Conservation (phyloP, 2,797 vertebrate genomes). For the Eospalax fontanierii region DNA sequence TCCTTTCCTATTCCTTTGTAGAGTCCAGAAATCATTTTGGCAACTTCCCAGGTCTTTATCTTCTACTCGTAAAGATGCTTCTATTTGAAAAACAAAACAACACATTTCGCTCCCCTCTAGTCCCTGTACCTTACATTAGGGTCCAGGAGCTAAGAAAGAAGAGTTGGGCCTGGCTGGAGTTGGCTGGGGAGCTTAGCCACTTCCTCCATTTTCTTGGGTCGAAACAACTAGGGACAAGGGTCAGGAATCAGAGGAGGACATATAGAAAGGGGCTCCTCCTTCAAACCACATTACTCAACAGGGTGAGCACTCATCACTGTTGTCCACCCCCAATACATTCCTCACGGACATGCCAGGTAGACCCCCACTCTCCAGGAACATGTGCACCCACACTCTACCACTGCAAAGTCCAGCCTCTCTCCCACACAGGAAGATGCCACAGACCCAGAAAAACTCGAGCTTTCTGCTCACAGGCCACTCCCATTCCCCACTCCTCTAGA, state of each 20-base stretch:
- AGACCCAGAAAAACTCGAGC: slow-evolving; percentile 8
- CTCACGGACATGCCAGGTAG: background rate
- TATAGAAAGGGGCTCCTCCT: background rate
- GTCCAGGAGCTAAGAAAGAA: slow-evolving; percentile 57
- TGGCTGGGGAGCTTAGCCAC: slow-evolving; percentile 21
- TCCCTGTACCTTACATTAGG: slow-evolving; percentile 34
- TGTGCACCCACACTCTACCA: background rate
- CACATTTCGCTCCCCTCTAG: background rate
- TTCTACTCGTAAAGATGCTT: slow-evolving; percentile 42
- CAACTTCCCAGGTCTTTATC: slow-evolving; percentile 69
- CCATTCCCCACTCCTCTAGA: background rate
- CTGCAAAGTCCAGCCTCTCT: background rate
- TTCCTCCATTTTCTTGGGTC: slow-evolving; percentile 32
- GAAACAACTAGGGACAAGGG: background rate
- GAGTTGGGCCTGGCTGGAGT: slow-evolving; percentile 33
- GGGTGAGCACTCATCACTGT: background rate
- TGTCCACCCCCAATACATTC: background rate
- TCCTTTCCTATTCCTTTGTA: slow-evolving; percentile 68
- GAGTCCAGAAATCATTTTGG: slow-evolving; percentile 57
- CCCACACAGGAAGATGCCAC: background rate
- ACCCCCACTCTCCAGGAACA: background rate
- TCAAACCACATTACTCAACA: background rate
- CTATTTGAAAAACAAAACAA: slow-evolving; percentile 60
- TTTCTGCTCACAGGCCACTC: background rate
- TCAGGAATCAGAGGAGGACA: slow-evolving; percentile 5